Percentiles rank a stretch among this genome's conserved stretches.
Evolutionary conservation across 2,797 vertebrate genomes (phyloP).

Genomic region (Sebastes goodei): DNA sequence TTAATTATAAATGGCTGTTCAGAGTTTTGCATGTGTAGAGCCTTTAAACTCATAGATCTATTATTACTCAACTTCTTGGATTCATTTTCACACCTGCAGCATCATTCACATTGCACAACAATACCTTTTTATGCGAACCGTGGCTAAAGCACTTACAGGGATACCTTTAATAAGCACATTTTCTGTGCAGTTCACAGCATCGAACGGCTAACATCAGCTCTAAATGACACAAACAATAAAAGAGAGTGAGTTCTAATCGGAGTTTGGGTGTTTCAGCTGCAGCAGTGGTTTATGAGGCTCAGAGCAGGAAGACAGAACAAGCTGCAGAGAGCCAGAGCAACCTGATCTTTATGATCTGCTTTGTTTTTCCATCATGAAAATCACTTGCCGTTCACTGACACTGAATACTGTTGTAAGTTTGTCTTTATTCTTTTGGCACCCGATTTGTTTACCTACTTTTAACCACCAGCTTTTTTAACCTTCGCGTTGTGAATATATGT

Average conservation of each 20-base stretch:
- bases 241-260: not conserved
- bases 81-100: not conserved
- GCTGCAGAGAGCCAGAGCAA: not conserved
- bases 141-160: not conserved
- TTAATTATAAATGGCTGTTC: not conserved
- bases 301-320: not conserved
- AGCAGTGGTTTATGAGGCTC: not conserved
- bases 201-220: not conserved
- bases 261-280: not conserved
- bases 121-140: not conserved
- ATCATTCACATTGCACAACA: not conserved
- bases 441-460: no score
- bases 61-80: not conserved
- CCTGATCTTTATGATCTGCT: not conserved
- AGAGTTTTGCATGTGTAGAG: not conserved
- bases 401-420: not conserved
- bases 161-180: not conserved
- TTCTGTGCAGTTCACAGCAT: not conserved
- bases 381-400: not conserved
- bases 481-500: not conserved
- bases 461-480: not conserved
- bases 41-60: not conserved
- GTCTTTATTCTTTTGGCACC: not conserved
- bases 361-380: not conserved
- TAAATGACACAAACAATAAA: not conserved